phyloP scores from a whole-genome alignment of 2,888 invertebrate genomes.

The Phytoseiulus persimilis region DNA sequence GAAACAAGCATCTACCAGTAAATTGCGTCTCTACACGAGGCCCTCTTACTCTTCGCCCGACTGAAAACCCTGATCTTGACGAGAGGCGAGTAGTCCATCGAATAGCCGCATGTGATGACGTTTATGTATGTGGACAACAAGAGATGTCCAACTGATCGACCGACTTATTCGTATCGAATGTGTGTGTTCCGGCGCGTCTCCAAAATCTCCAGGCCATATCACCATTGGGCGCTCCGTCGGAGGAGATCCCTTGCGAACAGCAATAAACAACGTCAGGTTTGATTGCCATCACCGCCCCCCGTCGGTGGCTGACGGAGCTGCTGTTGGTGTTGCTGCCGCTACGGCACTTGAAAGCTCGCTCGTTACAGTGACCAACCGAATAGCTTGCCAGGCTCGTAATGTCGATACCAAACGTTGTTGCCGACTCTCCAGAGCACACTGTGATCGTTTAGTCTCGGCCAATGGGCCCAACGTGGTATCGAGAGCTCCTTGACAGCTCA shows the following conservation, averaged over 20 bases:
- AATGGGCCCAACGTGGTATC: neutral
- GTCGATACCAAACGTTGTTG: neutral
- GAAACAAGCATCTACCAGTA: neutral
- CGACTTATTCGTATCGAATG: neutral
- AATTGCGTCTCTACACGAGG: neutral
- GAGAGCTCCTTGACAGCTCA: neutral
- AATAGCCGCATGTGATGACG: neutral
- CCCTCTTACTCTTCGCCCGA: neutral
- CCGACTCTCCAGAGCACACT: neutral
- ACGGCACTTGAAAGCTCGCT: neutral
- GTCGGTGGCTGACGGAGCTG: neutral
- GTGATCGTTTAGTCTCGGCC: neutral
- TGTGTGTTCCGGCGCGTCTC: neutral
- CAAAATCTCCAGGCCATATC: neutral
- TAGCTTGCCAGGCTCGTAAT: neutral
- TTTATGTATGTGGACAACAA: neutral
- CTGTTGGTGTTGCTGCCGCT: neutral
- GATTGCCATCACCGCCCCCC: neutral
- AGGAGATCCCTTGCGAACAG: neutral
- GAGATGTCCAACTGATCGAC: neutral
- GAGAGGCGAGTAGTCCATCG: neutral
- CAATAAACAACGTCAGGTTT: neutral
- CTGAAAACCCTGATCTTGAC: neutral
- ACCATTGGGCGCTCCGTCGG: neutral
- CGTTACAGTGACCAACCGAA: neutral